Evolutionary conservation across 2,797 vertebrate genomes (phyloP).

Genomic region (Melanogrammus aeglefinus): DNA sequence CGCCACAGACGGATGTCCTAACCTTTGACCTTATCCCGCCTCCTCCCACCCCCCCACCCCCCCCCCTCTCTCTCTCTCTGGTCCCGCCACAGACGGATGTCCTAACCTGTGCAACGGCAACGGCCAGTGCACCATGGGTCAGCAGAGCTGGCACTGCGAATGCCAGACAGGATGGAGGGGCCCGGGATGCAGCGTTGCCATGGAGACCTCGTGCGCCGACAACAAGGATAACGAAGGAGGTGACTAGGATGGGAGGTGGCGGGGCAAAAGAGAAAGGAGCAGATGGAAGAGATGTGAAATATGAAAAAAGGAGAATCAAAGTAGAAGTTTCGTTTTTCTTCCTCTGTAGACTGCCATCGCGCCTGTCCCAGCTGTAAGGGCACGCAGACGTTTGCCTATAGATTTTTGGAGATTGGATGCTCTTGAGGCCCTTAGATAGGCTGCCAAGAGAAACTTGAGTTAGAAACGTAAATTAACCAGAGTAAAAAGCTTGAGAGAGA

Average conservation of each 20-base stretch:
- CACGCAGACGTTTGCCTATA: too few species aligned
- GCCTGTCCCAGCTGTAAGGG: too few species aligned
- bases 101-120: conserved; percentile 97
- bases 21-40: conserved; percentile 63
- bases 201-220: conserved; percentile 98
- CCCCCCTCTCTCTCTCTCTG: conserved; percentile 1
- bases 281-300: not conserved
- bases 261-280: conserved; percentile 5
- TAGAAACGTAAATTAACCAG: too few species aligned
- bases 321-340: too few species aligned
- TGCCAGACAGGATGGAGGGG: conserved; percentile 99
- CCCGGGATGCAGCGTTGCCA: conserved; percentile 94
- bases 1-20: conserved; percentile 92
- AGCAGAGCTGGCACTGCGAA: conserved; percentile 99
- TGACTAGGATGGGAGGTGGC: conserved; percentile 37
- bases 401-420: too few species aligned
- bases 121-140: conserved; percentile 96
- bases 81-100: conserved; percentile 85
- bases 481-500: too few species aligned
- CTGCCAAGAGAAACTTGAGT: too few species aligned
- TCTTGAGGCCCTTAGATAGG: too few species aligned
- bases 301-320: too few species aligned
- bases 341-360: too few species aligned
- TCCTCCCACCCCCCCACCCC: too few species aligned
- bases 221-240: conserved; percentile 99